Conservation (phyloP, 1,140 invertebrate species). For the Aphis craccivora region DNA sequence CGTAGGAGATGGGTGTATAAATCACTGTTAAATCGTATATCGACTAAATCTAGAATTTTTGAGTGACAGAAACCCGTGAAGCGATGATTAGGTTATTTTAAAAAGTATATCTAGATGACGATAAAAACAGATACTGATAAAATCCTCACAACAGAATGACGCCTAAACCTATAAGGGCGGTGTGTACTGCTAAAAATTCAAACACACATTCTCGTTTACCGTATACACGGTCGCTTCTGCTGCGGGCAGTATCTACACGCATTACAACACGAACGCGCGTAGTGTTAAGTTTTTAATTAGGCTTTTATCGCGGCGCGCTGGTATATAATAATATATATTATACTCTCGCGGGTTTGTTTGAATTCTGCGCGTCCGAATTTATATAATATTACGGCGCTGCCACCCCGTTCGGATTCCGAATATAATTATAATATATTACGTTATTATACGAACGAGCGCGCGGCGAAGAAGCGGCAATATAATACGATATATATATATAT, state of each 20-base stretch:
- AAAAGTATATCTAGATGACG: no score
- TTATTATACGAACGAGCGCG: background rate
- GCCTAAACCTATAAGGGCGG: no score
- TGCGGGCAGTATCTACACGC: background rate
- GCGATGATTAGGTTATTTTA: background rate
- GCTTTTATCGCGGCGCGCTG: background rate
- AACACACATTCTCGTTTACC: background rate
- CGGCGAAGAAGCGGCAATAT: background rate
- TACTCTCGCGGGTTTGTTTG: background rate
- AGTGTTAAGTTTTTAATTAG: slow-evolving; percentile 1
- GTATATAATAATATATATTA: no score
- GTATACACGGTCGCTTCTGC: background rate
- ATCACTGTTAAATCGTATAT: background rate
- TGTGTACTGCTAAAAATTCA: no score
- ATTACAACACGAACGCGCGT: background rate
- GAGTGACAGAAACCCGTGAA: background rate
- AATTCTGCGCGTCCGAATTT: background rate
- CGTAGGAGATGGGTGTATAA: no score
- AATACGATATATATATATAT: background rate
- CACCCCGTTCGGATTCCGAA: background rate
- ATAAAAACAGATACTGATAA: background rate
- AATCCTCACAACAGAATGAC: background rate
- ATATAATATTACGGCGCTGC: background rate
- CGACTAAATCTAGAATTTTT: background rate
- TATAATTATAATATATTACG: slow-evolving; percentile 3